Evolutionary conservation across 2,113 vertebrate species (phyloP).

Genomic region (Chamaetylas fuelleborni): DNA sequence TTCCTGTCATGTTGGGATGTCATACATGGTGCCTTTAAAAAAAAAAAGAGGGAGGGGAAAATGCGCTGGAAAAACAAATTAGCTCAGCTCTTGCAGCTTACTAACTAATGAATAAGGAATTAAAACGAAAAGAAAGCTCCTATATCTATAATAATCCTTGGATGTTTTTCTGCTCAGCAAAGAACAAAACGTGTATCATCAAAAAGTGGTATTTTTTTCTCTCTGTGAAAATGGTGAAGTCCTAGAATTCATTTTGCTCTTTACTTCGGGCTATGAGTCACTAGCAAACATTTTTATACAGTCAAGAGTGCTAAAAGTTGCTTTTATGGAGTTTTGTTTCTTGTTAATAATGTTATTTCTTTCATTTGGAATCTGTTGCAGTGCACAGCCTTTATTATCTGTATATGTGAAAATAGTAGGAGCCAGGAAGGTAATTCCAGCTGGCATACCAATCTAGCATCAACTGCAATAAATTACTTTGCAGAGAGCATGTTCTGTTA

Average conservation of each 20-base stretch:
- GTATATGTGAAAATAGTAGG: conserved; percentile 60
- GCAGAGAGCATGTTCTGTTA: conserved; percentile 81
- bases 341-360: neutral
- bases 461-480: conserved; percentile 78
- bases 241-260: neutral
- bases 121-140: conserved; percentile 58
- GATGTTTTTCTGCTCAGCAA: conserved; percentile 14
- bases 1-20: conserved; percentile 72
- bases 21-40: conserved; percentile 63
- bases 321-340: conserved; percentile 12
- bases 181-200: neutral
- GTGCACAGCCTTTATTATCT: conserved; percentile 31
- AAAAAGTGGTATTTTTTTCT: neutral
- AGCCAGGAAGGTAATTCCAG: conserved; percentile 74
- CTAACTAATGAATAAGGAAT: conserved; percentile 58
- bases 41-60: conserved; percentile 16
- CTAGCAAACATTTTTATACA: conserved; percentile 4
- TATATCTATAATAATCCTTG: neutral
- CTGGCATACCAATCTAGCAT: conserved; percentile 73
- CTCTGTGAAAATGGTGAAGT: neutral
- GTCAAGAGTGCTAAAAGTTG: neutral
- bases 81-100: conserved; percentile 69
- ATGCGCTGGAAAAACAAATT: conserved; percentile 66
- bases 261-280: neutral
- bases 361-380: neutral